Base-by-base conservation (phyloP, 1,140 invertebrate genomes). In the Archivesica marissinica region DNA sequence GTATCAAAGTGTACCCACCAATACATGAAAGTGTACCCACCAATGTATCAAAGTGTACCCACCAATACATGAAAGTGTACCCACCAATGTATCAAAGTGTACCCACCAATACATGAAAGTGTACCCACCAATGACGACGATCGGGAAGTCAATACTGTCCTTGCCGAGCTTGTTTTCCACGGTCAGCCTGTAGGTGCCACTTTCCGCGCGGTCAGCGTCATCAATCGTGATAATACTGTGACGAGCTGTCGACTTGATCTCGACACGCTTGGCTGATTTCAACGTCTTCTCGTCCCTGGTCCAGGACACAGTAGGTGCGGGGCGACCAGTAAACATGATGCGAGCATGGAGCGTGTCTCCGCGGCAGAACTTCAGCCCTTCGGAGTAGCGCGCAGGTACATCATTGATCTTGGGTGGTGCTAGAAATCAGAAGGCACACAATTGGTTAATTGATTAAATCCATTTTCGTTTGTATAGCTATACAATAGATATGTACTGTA, bases 271-370 rank as follows among this genome's bases (percentile, higher is more conserved):
- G 44, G 97, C 98, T 76, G 96, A 97, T 94, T 99, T 98, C 85
- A 99, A 98, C 54, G 96, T 96, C 94, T 99, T 98, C 1, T 97
- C 95, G 89, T 99, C 98, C 82, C 97, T 96, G 9, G 97, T 96
- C 99, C 99, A 99, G 11, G 96, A 96, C 86, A 99, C 97, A 89
- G 96, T 97, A 4, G 98, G 98, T 90, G 97, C 97, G 0, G 99
- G 99, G 93, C 97, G 97, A 0, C 98, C 99, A 92, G 98, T 99
- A 95, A 99, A 99, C 54, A 99, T 98, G 89, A 99, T 97, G 94
- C 99, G 99, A 82, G 99, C 96, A n/a, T 98, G 96, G 17, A 99
- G 97, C 91, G 98, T 99, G 93, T 99, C 98, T 72, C 98, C 98
- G 93, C 99, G 98, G 93, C 99, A 98, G 94, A 99, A 99, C 95